Base-by-base conservation (phyloP, 2,113 vertebrate species). In the Urocynchramus pylzowi region DNA sequence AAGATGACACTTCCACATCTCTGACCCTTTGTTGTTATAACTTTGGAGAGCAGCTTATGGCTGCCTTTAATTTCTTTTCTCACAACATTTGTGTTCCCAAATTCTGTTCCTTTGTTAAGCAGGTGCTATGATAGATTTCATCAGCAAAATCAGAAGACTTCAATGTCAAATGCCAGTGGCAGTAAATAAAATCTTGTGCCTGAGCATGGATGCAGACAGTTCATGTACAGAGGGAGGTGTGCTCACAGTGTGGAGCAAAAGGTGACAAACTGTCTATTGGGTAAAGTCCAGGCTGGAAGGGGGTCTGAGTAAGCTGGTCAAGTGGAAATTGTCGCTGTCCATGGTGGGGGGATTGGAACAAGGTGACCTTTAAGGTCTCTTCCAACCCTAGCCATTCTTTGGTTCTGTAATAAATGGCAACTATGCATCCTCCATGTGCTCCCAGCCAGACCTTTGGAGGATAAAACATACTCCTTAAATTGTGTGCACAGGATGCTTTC, bases 211-310 rank as follows among this genome's bases (percentile, higher is more conserved):
- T 26, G 28, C 35, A 49, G 21, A 12, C 5, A 49, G 21, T 4
- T 20, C 11, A 16, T 3, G 10, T 30, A 26, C 2, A 4, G 35
- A n/a, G 42, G 2, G 2, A 6, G 35, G 4, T 1, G 0, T 8
- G 24, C n/a, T 21, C 41, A 37, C 15, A 14, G 3, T 7, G 33
- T 37, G 28, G 41, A 37, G 24, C 15, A 56, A 60, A 59, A 82
- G n/a, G 39, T 33, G 41, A 68, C 39, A 68, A 71, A 37, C 9
- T 39, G 5, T 21, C 54, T 59, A 13, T 13, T 49, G 64, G 28
- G 22, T 10, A 28, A 37, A 37, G 33, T 2, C 33, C 57, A 63
- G 68, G 68, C 27, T 37, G 33, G 22, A 73, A 37, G 9, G 4
- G 21, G 24, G 8, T 11, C 21, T 53, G 21, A 44, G 26, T 6